phyloP scores from a whole-genome alignment of 1,140 invertebrate species.

The Cherax quadricarinatus region DNA sequence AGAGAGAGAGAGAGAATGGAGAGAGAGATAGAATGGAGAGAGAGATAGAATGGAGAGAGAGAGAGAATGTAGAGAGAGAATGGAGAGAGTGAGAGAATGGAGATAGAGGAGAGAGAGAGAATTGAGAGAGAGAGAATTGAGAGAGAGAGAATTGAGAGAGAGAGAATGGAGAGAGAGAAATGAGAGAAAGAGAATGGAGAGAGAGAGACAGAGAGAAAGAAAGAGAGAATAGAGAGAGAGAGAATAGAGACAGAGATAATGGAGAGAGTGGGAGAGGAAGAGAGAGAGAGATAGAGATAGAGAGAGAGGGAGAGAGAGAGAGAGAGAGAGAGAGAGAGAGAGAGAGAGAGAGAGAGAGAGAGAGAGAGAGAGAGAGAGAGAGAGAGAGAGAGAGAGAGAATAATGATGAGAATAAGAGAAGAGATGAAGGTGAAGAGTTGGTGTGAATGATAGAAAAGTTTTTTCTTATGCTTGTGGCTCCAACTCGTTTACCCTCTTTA shows the following conservation, averaged over 20 bases:
- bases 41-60: background rate
- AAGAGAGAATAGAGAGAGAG: background rate
- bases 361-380: constrained; percentile 16
- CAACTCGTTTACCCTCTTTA: too few relatives aligned
- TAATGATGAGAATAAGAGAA: background rate
- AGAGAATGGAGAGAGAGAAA: background rate
- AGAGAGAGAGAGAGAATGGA: background rate
- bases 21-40: too few relatives aligned
- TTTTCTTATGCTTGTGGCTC: too few relatives aligned
- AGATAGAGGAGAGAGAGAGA: background rate
- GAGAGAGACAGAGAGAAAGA: background rate
- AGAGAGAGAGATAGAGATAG: too few relatives aligned
- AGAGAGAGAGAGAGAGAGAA: constrained; percentile 49
- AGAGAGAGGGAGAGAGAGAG: background rate
- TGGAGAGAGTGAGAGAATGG: too few relatives aligned
- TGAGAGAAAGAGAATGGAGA: background rate
- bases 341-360: background rate
- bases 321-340: background rate
- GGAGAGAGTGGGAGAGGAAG: too few relatives aligned
- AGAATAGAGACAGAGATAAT: background rate
- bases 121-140: background rate
- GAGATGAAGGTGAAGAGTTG: too few relatives aligned
- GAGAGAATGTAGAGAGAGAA: background rate
- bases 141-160: background rate
- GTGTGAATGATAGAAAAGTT: too few relatives aligned